phyloP scores from a whole-genome alignment of 2,797 vertebrate species.

The Morus bassanus region DNA sequence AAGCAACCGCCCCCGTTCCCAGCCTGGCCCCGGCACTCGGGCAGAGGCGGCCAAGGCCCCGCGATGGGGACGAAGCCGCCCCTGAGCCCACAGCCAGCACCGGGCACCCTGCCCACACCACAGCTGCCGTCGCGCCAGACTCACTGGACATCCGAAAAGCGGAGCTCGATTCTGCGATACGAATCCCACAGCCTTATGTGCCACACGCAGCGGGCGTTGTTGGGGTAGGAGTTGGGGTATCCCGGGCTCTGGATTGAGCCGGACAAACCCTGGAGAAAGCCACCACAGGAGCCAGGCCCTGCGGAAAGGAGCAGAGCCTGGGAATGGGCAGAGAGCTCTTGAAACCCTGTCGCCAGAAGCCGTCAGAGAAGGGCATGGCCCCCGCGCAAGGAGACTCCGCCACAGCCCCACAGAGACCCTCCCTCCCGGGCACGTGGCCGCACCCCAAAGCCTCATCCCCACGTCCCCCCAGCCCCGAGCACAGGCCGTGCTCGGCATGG shows the following conservation, averaged over 20 bases:
- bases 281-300: fast-evolving
- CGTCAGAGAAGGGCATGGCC: fast-evolving
- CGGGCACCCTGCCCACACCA: neutral
- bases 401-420: neutral
- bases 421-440: fast-evolving
- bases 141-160: neutral
- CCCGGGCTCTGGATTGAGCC: neutral
- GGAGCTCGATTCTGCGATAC: neutral
- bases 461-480: neutral
- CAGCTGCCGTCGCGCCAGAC: fast-evolving
- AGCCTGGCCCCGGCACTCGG: fast-evolving
- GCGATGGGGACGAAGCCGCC: fast-evolving
- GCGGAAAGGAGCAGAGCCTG: neutral
- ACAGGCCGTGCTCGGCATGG: no score
- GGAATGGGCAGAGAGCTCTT: neutral
- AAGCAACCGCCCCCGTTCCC: fast-evolving
- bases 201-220: neutral
- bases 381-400: neutral
- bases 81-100: neutral
- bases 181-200: fast-evolving
- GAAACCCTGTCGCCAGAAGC: fast-evolving
- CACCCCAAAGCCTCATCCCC: neutral
- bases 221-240: neutral
- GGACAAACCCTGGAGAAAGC: neutral
- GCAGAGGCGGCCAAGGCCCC: neutral